Conservation (phyloP, 2,888 invertebrate genomes). For the Orchesellides sinensis region DNA sequence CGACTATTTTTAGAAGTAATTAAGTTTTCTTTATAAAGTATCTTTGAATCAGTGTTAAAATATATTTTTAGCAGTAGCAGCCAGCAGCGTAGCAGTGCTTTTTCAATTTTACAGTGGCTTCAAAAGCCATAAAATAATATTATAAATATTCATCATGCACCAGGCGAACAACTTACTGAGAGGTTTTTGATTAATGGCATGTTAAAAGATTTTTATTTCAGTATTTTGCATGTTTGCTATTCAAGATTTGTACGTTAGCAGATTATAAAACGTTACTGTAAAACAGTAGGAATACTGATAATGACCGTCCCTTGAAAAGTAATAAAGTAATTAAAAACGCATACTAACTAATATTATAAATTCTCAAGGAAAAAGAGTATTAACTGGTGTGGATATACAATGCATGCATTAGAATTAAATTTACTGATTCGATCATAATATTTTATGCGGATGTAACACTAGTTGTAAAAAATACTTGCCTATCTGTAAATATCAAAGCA, state of each 20-base stretch:
- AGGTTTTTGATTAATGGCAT: slow-evolving; percentile 1
- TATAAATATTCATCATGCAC: too few species aligned
- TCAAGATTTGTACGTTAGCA: neutral
- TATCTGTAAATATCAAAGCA: neutral
- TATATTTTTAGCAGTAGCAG: slow-evolving; percentile 4
- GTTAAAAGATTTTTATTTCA: neutral
- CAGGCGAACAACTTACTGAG: too few species aligned
- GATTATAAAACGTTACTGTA: neutral
- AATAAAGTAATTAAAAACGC: slow-evolving; percentile 67
- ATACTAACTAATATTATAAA: slow-evolving; percentile 54
- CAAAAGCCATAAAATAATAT: too few species aligned
- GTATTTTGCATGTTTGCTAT: slow-evolving; percentile 1
- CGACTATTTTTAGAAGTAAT: too few species aligned
- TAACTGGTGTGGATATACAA: neutral
- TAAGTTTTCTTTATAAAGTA: slow-evolving; percentile 4
- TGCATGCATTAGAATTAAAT: neutral
- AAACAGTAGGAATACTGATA: slow-evolving; percentile 22
- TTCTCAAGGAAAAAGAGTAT: slow-evolving; percentile 23
- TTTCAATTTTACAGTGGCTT: neutral
- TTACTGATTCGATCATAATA: slow-evolving; percentile 26
- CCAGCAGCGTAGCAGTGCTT: neutral
- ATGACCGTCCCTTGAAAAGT: slow-evolving; percentile 57
- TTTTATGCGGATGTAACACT: neutral
- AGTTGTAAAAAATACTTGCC: slow-evolving; percentile 26
- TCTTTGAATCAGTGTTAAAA: neutral